A percentile compares a stretch with the other conserved stretches of the same genome.
These are phyloP conservation scores for Sapayoa aenigma DNA, from an alignment of 2,113 vertebrate genomes.

Conservation along the genomic window DNA sequence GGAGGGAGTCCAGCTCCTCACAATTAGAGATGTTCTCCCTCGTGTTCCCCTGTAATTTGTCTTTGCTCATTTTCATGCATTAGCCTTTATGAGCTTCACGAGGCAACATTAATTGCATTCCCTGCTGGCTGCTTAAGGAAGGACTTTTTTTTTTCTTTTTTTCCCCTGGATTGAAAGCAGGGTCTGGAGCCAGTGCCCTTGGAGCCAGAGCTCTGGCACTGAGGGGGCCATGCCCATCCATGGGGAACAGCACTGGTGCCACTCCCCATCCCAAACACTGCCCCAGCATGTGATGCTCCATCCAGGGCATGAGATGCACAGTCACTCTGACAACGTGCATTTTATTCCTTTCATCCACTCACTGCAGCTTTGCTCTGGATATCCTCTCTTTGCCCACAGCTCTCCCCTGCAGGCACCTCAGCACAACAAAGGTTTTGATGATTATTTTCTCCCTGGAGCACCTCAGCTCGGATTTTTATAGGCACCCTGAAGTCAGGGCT, in stretches of 20 bases:
- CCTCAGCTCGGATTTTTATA: not conserved
- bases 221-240: not conserved
- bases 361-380: not conserved
- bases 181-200: not conserved
- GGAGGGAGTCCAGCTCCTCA: not conserved
- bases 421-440: not conserved
- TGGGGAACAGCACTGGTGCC: not conserved
- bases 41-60: not conserved
- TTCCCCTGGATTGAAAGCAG: not conserved
- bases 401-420: not conserved
- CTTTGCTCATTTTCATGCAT: constrained; percentile 20
- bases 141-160: not conserved
- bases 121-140: not conserved
- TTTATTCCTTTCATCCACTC: not conserved
- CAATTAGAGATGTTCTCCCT: constrained; percentile 9
- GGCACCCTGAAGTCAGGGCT: not conserved
- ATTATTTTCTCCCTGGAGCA: not conserved
- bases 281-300: not conserved
- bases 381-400: not conserved
- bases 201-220: not conserved
- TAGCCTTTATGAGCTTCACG: not conserved
- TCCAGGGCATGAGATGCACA: not conserved
- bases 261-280: not conserved
- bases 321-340: not conserved
- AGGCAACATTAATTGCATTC: constrained; percentile 48